Evolutionary conservation across 2,797 vertebrate species (phyloP).

Genomic region (Amblyraja radiata): DNA sequence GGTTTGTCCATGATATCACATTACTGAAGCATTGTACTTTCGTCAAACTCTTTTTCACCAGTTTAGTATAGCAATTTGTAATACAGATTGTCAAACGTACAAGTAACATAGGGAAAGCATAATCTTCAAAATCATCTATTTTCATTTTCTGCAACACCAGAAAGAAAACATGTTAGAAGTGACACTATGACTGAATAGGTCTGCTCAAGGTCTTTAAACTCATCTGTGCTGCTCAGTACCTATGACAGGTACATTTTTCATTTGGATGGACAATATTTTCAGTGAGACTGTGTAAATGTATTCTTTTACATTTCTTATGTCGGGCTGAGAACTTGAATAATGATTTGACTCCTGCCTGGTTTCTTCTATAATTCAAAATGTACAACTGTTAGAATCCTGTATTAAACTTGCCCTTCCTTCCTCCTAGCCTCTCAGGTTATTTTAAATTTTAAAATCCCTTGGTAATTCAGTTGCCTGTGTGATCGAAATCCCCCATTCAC

Average conservation of each 20-base stretch:
- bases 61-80: neutral
- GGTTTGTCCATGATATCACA: neutral
- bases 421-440: neutral
- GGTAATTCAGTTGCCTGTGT: neutral
- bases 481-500: neutral
- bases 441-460: neutral
- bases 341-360: neutral
- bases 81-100: neutral
- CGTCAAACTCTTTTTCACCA: neutral
- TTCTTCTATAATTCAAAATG: neutral
- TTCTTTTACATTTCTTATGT: slow-evolving; percentile 20
- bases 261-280: slow-evolving; percentile 5
- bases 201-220: neutral
- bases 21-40: neutral
- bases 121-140: slow-evolving; percentile 2
- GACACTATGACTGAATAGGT: slow-evolving; percentile 14
- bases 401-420: neutral
- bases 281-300: neutral
- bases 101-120: slow-evolving; percentile 17
- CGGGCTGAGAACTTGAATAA: slow-evolving; percentile 9
- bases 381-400: neutral
- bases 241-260: slow-evolving; percentile 21
- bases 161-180: neutral
- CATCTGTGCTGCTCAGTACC: neutral
- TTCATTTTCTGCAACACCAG: slow-evolving; percentile 4